Base-by-base conservation (phyloP, 1,140 invertebrate genomes). In the Steinernema khuongi region DNA sequence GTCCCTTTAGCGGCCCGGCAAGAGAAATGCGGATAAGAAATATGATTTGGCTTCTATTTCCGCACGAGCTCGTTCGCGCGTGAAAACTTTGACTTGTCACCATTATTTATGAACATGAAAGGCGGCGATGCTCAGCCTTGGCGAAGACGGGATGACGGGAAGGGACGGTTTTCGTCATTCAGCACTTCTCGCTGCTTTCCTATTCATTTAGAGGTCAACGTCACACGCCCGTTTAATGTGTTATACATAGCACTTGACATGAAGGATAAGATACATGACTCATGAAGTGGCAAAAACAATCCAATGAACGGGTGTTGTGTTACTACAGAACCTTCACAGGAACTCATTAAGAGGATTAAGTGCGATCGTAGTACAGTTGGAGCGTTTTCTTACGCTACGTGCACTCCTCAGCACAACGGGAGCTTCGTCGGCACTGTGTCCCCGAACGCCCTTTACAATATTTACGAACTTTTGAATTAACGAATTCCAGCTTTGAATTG, bases 71-170 rank as follows among this genome's bases (percentile, higher is more conserved):
- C 50, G 50, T 11, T 26, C 14, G 50, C 22, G 50, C 50, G 50
- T 60, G 50, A 60, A 60, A 60, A 60, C 50, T 60, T 60, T 60
- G 50, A 60, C 22, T 60, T 60, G 50, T 60, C 50, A 60, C 22
- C 50, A 11, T 26, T 60, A 17, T 60, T 60, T 60, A 26, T 60
- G 50, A 60, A 60, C 50, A 60, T 26, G 50, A 60, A 26, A 11
- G 4, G 50, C 50, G 11, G 19, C 50, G 50, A 26, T 60, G 22
- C 26, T 60, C 50, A 60, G 50, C 50, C 50, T 60, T 60, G 50
- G 50, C 14, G 26, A 22, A 22, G 22, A 26, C 4, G 26, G 14
- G 50, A 60, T n/a, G 50, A 4, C 14, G 26, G 26, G 36, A 41
- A 41, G 36, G 26, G 50, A 60, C 50, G 4, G 14, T 60, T 60